Evolutionary conservation across 2,113 vertebrate species (phyloP).

Genomic region (Pedetes capensis): DNA sequence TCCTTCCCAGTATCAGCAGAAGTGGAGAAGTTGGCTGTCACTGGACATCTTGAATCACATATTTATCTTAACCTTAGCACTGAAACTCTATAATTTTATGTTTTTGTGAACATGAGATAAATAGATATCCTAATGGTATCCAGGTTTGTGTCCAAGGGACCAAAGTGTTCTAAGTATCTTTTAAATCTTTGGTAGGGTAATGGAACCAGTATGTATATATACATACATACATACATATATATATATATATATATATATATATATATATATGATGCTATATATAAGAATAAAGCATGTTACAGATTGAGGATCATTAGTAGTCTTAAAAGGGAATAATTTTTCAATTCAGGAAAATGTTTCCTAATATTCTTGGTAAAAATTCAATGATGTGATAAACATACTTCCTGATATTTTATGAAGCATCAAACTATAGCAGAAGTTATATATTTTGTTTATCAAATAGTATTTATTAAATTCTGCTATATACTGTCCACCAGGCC

Average conservation of each 20-base stretch:
- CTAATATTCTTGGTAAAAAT: not conserved
- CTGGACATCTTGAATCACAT: not conserved
- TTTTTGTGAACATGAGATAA: not conserved
- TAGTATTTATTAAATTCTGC: not conserved
- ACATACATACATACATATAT: too few relatives aligned
- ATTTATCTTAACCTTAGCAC: not conserved
- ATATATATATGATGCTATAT: not conserved
- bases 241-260: too few relatives aligned
- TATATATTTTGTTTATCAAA: not conserved
- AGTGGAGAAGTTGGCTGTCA: not conserved
- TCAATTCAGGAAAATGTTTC: not conserved
- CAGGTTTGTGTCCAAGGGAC: not conserved
- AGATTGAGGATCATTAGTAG: not conserved
- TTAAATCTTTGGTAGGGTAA: not conserved
- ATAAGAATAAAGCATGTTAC: not conserved
- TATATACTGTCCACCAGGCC: not conserved
- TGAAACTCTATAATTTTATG: not conserved
- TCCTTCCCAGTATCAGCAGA: not conserved
- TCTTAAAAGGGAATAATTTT: not conserved
- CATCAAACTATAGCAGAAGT: not conserved
- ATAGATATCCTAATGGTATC: not conserved
- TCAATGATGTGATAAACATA: not conserved
- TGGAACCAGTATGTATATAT: not conserved
- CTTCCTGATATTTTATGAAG: not conserved
- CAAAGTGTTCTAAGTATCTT: not conserved